Conservation (phyloP, 2,113 vertebrate genomes). For the Haemorhous mexicanus region DNA sequence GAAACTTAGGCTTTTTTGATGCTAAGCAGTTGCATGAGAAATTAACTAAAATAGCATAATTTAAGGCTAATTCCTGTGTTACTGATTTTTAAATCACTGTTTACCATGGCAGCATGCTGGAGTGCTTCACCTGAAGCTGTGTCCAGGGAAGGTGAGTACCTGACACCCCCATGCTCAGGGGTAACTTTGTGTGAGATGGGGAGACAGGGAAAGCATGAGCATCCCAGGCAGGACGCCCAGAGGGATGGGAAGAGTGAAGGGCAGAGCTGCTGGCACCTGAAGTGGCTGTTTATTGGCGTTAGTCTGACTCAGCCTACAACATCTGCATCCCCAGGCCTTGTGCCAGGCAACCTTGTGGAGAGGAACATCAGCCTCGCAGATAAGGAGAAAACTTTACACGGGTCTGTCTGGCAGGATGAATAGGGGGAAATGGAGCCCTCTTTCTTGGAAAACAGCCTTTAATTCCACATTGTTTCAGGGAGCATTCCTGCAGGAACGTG, state of each 20-base stretch:
- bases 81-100: background rate
- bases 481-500: background rate
- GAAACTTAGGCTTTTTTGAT: background rate
- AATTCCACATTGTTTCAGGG: background rate
- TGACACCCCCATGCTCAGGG: too few species aligned
- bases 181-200: background rate
- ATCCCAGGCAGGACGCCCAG: background rate
- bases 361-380: fast-evolving
- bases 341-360: background rate
- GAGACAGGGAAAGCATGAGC: background rate
- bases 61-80: background rate
- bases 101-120: background rate
- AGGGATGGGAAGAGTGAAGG: background rate
- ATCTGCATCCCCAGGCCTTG: background rate
- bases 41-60: background rate
- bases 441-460: background rate
- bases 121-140: background rate
- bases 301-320: background rate
- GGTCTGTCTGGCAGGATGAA: background rate
- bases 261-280: background rate
- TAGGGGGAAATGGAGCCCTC: background rate
- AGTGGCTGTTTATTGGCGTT: background rate
- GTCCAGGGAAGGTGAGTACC: background rate
- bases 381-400: background rate
- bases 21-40: background rate